Evolutionary conservation across 2,113 vertebrate species (phyloP).

Genomic region (Lipophrys pholis): DNA sequence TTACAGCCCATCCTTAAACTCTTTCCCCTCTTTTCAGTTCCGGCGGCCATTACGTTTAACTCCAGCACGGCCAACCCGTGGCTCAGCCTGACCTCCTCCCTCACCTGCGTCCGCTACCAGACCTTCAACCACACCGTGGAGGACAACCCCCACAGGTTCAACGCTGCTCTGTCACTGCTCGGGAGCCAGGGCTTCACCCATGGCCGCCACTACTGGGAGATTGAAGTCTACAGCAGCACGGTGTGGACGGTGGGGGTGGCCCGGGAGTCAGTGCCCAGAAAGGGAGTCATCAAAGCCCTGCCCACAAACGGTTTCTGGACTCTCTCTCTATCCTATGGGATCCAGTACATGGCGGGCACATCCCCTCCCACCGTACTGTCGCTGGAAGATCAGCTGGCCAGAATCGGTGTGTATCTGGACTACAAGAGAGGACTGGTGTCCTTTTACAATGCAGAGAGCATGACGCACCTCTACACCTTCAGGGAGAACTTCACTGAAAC

Average conservation of each 20-base stretch:
- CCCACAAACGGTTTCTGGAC: constrained; percentile 87
- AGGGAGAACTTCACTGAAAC: constrained; percentile 82
- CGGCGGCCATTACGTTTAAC: constrained; percentile 84
- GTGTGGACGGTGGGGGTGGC: constrained; percentile 86
- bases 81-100: constrained; percentile 84
- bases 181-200: constrained; percentile 85
- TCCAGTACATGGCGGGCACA: constrained; percentile 86
- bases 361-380: constrained; percentile 83
- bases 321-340: constrained; percentile 85
- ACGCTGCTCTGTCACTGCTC: constrained; percentile 83
- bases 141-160: constrained; percentile 85
- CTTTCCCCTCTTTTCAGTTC: constrained; percentile 56
- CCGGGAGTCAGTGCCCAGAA: constrained; percentile 81
- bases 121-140: constrained; percentile 81
- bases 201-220: constrained; percentile 87
- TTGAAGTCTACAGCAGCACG: constrained; percentile 85
- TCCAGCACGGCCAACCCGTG: constrained; percentile 86
- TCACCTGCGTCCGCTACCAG: constrained; percentile 85
- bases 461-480: constrained; percentile 86
- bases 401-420: constrained; percentile 85
- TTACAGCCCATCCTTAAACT: not conserved
- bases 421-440: constrained; percentile 86
- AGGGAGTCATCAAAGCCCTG: constrained; percentile 85
- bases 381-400: constrained; percentile 78
- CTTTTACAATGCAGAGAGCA: constrained; percentile 85